Base-by-base conservation (phyloP, 2,113 vertebrate genomes). In the Neoarius graeffei region DNA sequence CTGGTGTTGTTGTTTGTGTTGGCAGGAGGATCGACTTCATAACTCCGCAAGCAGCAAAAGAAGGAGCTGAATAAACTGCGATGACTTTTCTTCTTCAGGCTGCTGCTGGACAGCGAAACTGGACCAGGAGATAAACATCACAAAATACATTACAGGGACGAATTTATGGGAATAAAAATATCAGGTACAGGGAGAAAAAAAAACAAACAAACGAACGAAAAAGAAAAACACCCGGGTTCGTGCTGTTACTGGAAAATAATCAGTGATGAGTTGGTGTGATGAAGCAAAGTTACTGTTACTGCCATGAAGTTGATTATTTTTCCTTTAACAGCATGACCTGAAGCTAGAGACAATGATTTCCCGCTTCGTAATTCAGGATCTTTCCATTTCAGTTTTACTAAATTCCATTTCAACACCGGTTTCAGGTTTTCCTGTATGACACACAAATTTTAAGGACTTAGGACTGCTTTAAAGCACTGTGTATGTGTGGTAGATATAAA, bases 21-120 rank as follows among this genome's bases (percentile, higher is more conserved):
- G 87, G 92, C 87, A 7, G 97, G 95, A 42, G 96, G 94, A 60
- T 99, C 98, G 89, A 94, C 98, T 97, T 97, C 96, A 91, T 99
- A 98, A 93, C 96, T 96, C 83, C 98, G 97, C 95, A 99, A 97
- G 94, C 98, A 99, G 96, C 98, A 99, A 94, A 99, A 97, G 94
- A 99, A 97, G 54, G 98, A 97, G 94, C 97, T 98, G 93, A 99
- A 98, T 95, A 99, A 96, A 94, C 98, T 96, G 64, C 97, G 95
- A 92, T 94, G 97, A 84, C 97, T 96, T 91, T 99, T 98, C 94
- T 99, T 99, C 95, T 99, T 99, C 88, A 97, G 89, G 94, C 96
- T 97, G 96, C 92, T 93, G 93, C 93, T 96, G 8, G 96, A 95
- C 94, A 98, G 97, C 89, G 98, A 97, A 17, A 96, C 98, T 99